Percentiles rank a stretch among this genome's conserved stretches.
Conservation (phyloP, 2,888 invertebrate genomes). For the Acleris literana region DNA sequence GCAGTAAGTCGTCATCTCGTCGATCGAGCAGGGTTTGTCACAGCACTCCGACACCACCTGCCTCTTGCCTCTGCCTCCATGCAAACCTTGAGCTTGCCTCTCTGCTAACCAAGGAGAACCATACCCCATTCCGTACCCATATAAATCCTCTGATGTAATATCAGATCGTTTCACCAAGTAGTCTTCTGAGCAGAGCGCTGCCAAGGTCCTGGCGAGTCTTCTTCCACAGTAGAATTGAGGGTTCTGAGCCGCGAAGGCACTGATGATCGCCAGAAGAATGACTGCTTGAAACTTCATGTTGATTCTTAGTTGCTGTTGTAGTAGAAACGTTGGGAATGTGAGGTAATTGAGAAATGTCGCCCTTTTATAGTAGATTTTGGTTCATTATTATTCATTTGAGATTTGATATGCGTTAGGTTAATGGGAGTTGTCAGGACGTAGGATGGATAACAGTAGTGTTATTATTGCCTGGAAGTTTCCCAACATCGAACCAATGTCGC, state of each 20-base stretch:
- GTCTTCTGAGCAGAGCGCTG: conserved; percentile 11
- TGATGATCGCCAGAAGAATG: not conserved
- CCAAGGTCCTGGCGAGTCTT: conserved; percentile 5
- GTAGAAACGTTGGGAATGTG: not conserved
- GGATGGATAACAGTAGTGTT: not conserved
- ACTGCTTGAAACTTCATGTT: conserved; percentile 12
- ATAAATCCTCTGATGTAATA: not conserved
- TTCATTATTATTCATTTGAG: not conserved
- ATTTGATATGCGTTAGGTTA: not conserved
- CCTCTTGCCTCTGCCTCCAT: conserved; percentile 9
- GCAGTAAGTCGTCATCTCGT: conserved; percentile 12
- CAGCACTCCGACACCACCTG: conserved; percentile 19
- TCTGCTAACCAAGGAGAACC: conserved; percentile 2
- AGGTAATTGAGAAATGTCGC: not conserved
- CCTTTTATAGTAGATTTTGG: not conserved
- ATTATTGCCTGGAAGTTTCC: too few relatives aligned
- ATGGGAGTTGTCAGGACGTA: not conserved
- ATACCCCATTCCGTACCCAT: not conserved
- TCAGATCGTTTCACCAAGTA: not conserved
- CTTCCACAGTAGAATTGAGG: conserved; percentile 13
- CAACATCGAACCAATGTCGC: too few relatives aligned
- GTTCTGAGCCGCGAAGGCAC: conserved; percentile 3
- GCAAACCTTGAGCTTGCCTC: conserved; percentile 1
- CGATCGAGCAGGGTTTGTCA: conserved; percentile 12
- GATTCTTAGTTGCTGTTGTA: not conserved